Evolutionary conservation across 2,113 vertebrate genomes (phyloP).

Genomic region (Bucco capensis): DNA sequence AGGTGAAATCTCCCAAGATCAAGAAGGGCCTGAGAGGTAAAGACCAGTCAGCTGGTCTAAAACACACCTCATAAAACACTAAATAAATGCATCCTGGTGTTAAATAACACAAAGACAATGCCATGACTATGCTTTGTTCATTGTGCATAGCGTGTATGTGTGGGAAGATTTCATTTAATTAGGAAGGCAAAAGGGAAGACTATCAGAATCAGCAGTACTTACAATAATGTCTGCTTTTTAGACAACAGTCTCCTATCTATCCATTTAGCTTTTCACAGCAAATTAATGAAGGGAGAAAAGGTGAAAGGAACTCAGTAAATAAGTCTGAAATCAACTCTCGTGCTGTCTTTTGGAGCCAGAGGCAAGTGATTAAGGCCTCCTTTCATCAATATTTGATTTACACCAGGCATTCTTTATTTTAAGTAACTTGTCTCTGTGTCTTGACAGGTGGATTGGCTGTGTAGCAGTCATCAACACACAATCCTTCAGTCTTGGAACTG

Average conservation of each 20-base stretch:
- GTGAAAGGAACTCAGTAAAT: slow-evolving; percentile 39
- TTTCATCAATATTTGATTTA: slow-evolving; percentile 54
- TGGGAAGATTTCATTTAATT: not conserved
- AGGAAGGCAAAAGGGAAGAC: not conserved
- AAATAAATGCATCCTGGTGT: not conserved
- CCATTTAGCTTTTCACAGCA: not conserved
- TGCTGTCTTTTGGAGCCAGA: not conserved
- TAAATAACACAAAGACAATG: not conserved
- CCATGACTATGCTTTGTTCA: not conserved
- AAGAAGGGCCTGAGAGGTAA: not conserved
- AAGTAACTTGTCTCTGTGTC: not conserved
- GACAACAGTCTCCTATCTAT: not conserved
- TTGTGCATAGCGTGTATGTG: not conserved
- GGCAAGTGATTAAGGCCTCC: slow-evolving; percentile 18
- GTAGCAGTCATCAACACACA: not conserved
- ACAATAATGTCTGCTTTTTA: not conserved
- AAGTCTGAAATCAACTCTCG: not conserved
- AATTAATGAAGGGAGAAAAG: slow-evolving; percentile 37
- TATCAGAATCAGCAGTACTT: not conserved
- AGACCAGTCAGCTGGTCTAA: not conserved
- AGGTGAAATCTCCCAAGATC: not conserved
- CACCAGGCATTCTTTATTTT: slow-evolving; percentile 22
- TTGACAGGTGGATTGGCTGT: slow-evolving; percentile 37
- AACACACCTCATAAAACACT: not conserved
- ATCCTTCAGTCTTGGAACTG: not conserved